These are phyloP conservation scores for Gasterosteus nipponicus DNA, from an alignment of 2,113 vertebrate species.

Conservation along the genomic window DNA sequence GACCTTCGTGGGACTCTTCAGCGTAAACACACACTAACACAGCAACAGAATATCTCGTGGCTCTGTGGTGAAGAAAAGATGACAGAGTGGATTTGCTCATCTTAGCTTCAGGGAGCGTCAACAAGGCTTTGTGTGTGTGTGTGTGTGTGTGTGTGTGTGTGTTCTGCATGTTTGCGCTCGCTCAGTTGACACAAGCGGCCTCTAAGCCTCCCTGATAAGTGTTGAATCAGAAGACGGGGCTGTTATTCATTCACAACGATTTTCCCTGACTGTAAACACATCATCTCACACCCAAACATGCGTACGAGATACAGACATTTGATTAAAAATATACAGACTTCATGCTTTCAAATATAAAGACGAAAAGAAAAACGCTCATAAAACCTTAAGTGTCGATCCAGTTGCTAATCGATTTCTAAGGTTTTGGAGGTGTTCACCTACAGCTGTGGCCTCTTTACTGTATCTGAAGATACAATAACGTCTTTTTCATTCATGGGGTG, in stretches of 20 bases:
- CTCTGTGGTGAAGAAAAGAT: slow-evolving; percentile 15
- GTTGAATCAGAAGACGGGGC: not conserved
- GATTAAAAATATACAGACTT: too few relatives aligned
- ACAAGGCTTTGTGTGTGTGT: not conserved
- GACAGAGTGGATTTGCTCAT: slow-evolving; percentile 29
- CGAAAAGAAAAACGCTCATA: not conserved
- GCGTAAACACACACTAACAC: slow-evolving; percentile 25
- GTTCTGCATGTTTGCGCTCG: slow-evolving; percentile 22
- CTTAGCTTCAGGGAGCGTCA: slow-evolving; percentile 26
- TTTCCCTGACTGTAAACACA: not conserved
- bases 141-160: not conserved
- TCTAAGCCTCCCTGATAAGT: slow-evolving; percentile 25
- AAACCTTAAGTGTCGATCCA: not conserved
- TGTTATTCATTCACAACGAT: slow-evolving; percentile 12
- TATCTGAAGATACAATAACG: not conserved
- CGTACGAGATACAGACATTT: not conserved
- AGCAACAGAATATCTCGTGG: slow-evolving; percentile 16
- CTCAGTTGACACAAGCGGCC: slow-evolving; percentile 4
- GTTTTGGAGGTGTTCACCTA: not conserved
- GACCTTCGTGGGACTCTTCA: slow-evolving; percentile 31
- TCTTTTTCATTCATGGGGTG: not conserved
- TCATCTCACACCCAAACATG: not conserved
- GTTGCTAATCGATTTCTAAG: not conserved
- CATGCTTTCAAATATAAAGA: not conserved
- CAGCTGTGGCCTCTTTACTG: not conserved